phyloP scores from a whole-genome alignment of 2,797 vertebrate species.

The Gymnothorax javanicus region DNA sequence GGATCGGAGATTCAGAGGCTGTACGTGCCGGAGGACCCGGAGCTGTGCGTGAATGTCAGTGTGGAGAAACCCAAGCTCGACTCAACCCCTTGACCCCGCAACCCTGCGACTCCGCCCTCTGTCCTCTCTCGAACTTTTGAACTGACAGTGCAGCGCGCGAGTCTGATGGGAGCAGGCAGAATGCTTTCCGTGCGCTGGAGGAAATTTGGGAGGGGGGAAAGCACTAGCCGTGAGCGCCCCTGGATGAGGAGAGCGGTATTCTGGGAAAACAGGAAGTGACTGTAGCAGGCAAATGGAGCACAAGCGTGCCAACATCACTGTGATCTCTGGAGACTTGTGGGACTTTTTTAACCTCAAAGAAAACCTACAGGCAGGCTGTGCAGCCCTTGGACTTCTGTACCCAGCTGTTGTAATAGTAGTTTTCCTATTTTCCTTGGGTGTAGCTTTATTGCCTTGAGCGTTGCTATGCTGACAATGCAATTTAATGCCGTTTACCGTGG shows the following conservation, averaged over 20 bases:
- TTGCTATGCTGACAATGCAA: neutral
- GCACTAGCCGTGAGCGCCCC: no score
- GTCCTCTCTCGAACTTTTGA: no score
- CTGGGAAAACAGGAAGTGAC: no score
- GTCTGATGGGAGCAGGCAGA: no score
- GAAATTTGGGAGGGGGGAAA: neutral
- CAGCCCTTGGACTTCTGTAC: neutral
- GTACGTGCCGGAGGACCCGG: neutral
- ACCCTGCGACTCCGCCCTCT: neutral
- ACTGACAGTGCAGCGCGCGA: no score
- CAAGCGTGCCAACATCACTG: no score
- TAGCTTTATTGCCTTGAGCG: neutral
- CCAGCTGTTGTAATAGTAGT: no score
- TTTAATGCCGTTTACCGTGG: neutral
- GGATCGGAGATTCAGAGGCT: neutral
- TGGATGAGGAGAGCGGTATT: no score
- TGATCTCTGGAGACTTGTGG: no score
- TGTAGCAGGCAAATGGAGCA: no score
- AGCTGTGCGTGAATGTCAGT: neutral
- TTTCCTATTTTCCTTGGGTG: neutral
- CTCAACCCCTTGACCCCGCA: neutral
- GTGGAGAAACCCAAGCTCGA: neutral
- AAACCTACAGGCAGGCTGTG: neutral
- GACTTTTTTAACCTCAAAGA: no score
- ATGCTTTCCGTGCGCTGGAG: no score